phyloP scores from a whole-genome alignment of 1,140 invertebrate species.

The Copidosoma floridanum region DNA sequence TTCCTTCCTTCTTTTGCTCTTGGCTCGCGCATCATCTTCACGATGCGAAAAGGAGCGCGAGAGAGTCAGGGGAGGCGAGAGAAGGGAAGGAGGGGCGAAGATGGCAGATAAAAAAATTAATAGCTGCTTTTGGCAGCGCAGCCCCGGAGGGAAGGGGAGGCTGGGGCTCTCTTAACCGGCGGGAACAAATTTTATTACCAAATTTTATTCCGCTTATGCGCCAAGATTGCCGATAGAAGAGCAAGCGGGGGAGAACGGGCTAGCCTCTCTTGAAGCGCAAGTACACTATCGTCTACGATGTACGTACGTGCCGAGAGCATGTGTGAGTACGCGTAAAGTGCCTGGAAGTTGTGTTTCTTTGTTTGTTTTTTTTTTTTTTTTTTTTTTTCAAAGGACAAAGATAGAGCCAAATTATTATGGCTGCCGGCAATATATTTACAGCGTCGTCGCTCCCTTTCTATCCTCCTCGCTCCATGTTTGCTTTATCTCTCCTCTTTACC shows the following conservation, averaged over 20 bases:
- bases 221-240: slow-evolving; percentile 46
- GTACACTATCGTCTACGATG: not conserved
- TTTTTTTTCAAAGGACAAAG: slow-evolving; percentile 2
- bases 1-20: not conserved
- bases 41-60: too few species aligned
- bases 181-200: slow-evolving; percentile 58
- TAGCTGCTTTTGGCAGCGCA: slow-evolving; percentile 52
- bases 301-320: not conserved
- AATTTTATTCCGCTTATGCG: slow-evolving; percentile 51
- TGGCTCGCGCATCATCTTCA: not conserved
- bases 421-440: slow-evolving; percentile 20
- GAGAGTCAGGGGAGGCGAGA: slow-evolving; percentile 1
- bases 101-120: slow-evolving; percentile 56
- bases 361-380: too few species aligned
- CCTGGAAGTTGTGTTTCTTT: too few species aligned
- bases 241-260: slow-evolving; percentile 24
- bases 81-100: slow-evolving; percentile 35
- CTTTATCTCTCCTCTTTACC: not conserved
- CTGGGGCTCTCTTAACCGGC: slow-evolving; percentile 42
- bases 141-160: too few species aligned
- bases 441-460: too few species aligned
- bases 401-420: slow-evolving; percentile 17
- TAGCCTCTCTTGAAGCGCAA: not conserved
- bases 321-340: not conserved
- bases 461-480: too few species aligned